Percentiles rank a stretch among this genome's conserved stretches.
Evolutionary conservation across 2,113 vertebrate species (phyloP).

Genomic region (Chaetops frenatus): DNA sequence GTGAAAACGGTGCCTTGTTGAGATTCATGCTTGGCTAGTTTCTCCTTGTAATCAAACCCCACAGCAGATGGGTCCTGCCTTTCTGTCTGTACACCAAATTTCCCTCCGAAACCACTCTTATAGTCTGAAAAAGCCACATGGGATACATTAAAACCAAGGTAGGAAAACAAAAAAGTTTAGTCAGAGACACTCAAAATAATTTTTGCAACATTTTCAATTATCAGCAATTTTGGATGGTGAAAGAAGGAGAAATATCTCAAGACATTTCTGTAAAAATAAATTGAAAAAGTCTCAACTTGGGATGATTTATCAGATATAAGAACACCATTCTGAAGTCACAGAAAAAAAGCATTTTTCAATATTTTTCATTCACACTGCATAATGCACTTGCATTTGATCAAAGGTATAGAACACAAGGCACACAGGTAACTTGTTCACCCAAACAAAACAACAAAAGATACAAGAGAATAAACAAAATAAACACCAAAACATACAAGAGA

Average conservation of each 20-base stretch:
- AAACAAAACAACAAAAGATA: neutral
- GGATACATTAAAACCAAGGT: neutral
- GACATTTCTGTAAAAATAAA: neutral
- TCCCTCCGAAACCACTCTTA: slow-evolving; percentile 91
- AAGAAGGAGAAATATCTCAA: neutral
- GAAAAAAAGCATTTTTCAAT: neutral
- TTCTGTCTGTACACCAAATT: slow-evolving; percentile 85
- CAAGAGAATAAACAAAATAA: neutral
- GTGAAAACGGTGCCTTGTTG: slow-evolving; percentile 81
- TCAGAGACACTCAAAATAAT: neutral
- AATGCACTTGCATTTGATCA: neutral
- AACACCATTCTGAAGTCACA: slow-evolving; percentile 34
- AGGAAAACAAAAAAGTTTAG: slow-evolving; percentile 18
- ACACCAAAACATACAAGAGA: neutral
- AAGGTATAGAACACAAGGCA: neutral
- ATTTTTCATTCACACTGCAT: neutral
- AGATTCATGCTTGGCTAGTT: slow-evolving; percentile 85
- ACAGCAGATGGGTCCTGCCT: slow-evolving; percentile 86
- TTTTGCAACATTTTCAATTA: neutral
- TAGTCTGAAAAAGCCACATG: slow-evolving; percentile 82
- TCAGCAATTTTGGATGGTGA: neutral
- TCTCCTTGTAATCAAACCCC: slow-evolving; percentile 91
- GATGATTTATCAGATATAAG: neutral
- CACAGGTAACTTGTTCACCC: neutral
- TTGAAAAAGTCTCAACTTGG: neutral